Evolutionary conservation across 1,140 invertebrate genomes (phyloP).

Genomic region (Hycleus cichorii): DNA sequence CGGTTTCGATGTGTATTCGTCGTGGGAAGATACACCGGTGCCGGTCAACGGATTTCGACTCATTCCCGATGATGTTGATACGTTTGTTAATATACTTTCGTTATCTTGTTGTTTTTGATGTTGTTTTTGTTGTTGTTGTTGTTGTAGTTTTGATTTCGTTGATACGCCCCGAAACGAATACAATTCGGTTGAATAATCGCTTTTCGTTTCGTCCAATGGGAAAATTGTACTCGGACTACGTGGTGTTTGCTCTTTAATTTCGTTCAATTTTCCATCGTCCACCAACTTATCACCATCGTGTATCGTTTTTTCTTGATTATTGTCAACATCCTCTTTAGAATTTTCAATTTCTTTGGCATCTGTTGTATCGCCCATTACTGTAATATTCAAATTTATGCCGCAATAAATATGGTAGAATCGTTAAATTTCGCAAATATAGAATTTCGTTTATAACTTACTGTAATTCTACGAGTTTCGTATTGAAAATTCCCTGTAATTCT

Average conservation of each 20-base stretch:
- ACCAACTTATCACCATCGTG: no score
- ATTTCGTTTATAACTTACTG: no score
- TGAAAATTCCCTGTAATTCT: no score
- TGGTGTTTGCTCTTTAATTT: no score
- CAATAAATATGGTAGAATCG: no score
- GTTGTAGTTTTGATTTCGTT: background rate
- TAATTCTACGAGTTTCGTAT: no score
- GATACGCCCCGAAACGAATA: no score
- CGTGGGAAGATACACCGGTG: slow-evolving; percentile 29
- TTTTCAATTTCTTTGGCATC: background rate
- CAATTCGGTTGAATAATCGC: no score
- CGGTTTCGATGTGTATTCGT: slow-evolving; percentile 24
- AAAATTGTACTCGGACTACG: no score
- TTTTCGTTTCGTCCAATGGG: no score
- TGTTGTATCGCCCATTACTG: background rate
- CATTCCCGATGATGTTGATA: background rate
- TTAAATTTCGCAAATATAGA: no score
- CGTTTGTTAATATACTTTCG: background rate
- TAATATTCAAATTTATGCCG: background rate
- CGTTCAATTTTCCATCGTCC: no score
- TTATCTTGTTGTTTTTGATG: background rate
- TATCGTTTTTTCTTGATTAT: background rate
- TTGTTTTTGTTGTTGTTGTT: background rate
- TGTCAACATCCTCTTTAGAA: background rate
- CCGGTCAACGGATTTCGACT: slow-evolving; percentile 34